Evolutionary conservation across 1,140 invertebrate genomes (phyloP).

Genomic region (Drosophila littoralis): DNA sequence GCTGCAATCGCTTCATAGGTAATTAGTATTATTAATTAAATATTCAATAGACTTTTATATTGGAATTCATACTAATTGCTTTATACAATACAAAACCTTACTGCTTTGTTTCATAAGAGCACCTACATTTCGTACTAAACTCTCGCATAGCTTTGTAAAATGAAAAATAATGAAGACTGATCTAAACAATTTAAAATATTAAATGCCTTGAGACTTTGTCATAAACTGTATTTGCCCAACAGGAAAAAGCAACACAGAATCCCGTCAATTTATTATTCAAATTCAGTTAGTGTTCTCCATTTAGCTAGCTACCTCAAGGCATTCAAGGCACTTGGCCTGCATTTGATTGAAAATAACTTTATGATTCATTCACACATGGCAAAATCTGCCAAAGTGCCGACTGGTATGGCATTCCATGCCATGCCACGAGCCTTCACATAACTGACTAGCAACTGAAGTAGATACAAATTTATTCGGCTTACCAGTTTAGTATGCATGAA

Average conservation of each 20-base stretch:
- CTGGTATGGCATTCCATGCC: not conserved
- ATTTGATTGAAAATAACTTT: conserved; percentile 36
- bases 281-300: conserved; percentile 27
- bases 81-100: too few relatives aligned
- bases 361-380: conserved; percentile 31
- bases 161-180: not conserved
- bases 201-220: not conserved
- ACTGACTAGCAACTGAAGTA: not conserved
- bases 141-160: not conserved
- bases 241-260: not conserved
- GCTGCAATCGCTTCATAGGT: too few relatives aligned
- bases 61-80: too few relatives aligned
- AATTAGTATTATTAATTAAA: too few relatives aligned
- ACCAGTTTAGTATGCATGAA: conserved; percentile 32
- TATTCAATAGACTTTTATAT: too few relatives aligned
- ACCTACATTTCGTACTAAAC: not conserved
- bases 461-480: conserved; percentile 27
- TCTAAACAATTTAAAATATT: not conserved
- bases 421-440: not conserved
- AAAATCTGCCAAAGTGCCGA: not conserved
- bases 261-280: conserved; percentile 34
- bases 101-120: too few relatives aligned
- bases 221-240: not conserved
- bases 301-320: conserved; percentile 9
- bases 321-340: conserved; percentile 5